These are phyloP conservation scores for Parnassius mnemosyne DNA, from an alignment of 2,888 invertebrate genomes.

Conservation along the genomic window DNA sequence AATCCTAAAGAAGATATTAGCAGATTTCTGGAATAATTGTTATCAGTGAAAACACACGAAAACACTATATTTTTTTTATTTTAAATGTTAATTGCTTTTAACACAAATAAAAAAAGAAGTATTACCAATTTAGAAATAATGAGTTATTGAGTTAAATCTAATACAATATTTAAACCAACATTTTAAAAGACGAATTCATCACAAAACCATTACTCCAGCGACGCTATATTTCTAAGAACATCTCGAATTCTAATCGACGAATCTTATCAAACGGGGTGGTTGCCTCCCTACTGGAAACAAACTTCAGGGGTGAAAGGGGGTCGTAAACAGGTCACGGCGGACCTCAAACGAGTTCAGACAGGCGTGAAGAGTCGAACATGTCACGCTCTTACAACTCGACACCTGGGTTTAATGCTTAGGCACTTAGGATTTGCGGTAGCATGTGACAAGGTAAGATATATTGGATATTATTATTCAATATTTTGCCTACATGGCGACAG, in stretches of 20 bases:
- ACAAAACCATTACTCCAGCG: conserved; percentile 16
- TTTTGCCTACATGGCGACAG: conserved; percentile 9
- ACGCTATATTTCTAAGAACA: conserved; percentile 26
- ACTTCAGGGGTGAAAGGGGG: conserved; percentile 37
- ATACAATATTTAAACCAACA: background rate
- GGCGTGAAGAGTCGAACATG: conserved; percentile 63
- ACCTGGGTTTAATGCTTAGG: conserved; percentile 58
- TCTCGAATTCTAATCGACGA: conserved; percentile 40
- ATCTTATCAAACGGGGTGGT: conserved; percentile 50
- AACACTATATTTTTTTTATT: no score
- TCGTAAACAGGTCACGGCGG: conserved; percentile 30
- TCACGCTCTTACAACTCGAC: conserved; percentile 55
- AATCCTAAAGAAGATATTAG: no score
- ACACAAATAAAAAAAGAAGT: background rate
- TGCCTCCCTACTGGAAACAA: conserved; percentile 35
- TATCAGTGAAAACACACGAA: no score
- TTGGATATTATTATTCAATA: conserved; percentile 25
- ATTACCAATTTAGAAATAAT: background rate
- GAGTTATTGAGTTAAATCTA: no score
- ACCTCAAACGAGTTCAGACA: conserved; percentile 68
- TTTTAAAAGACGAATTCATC: conserved; percentile 13
- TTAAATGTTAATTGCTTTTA: no score
- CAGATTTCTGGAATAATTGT: no score
- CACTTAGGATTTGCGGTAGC: conserved; percentile 62
- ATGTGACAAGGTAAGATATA: conserved; percentile 33